Base-by-base conservation (phyloP, 2,888 invertebrate genomes). In the Archips crataeganus region DNA sequence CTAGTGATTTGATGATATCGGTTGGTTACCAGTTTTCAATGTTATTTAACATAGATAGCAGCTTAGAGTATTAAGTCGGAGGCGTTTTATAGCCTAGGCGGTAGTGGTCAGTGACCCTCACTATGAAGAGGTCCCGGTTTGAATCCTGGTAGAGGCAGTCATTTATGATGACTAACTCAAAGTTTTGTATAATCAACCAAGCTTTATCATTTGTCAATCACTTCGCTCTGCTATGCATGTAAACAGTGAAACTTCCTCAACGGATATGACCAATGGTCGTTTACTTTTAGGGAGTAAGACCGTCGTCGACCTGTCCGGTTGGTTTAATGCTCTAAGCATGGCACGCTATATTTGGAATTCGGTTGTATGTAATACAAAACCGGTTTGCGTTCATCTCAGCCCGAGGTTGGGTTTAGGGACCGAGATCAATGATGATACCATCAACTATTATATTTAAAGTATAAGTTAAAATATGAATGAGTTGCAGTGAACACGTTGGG, bases 1-100 rank as follows among this genome's bases (percentile, higher is more conserved):
- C 23, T 23, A 23, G 42, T 62, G 10, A 62, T 23, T 62, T 63
- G 63, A 65, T n/a, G 68, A 36, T 15, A 34, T 65, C 15, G 67
- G 59, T 59, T 15, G 23, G 39, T n/a, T 23, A 57, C 57, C 4
- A 10, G 60, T 60, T 60, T 68, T 34, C 32, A 45, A 36, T 36
- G 36, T 47, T 67, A 36, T 54, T 51, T 36, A 11, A 36, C 60
- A 60, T 36, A 13, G 23, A 23, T 60, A 13, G 6, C 54, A 23
- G 6, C 13, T 13, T 54, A 23, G 6, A 54, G 45, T 11, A 45
- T 11, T 45, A 10, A 45, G 11, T 11, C 45, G 11, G 45, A 45
- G 45, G 45, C 0, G 3, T 45, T 11, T 45, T 45, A 8, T 9
- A 42, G 39, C 4, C 39, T 6, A 39, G 4, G 1, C 9, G 9